Evolutionary conservation across 1,140 invertebrate genomes (phyloP), one percentile per base, ranked within the genome.

Genomic region (Centruroides sculpturatus): DNA sequence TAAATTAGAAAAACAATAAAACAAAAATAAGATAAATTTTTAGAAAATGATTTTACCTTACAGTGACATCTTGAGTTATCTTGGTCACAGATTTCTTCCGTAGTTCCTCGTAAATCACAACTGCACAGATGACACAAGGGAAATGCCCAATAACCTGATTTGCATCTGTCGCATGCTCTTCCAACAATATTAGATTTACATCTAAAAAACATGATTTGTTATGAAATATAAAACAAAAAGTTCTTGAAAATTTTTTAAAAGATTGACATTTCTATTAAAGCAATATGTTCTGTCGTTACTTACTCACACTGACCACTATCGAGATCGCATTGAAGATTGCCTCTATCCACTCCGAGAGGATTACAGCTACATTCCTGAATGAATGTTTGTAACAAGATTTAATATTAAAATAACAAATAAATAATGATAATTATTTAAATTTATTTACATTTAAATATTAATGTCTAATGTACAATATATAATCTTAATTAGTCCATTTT

Each of bases 71-170:
- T 81, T 1, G 92, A 86, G 0, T 83, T 85, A 5, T 81, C 75
- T 74, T 90, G 86, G 70, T 97, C 86, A 75, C 96, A 99, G 59
- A 98, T 90, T 36, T 90, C 85, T n/a, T 81, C 78, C 0, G 83
- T 87, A 0, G 92, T 93, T 9, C 96, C 96, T 13, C 83, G 73
- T 0, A 79, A 67, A 68, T 96, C 85, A 75, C 96, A 99, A 47
- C 85, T 81, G 73, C 96, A 99, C 23, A 78, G 75, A 47, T 83
- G 77, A 73, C 96, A 99, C 59, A 86, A 79, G 0, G 96, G 95
- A 73, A 94, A 99, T 3, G 82, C 79, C 69, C 81, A 93, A 72
- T 84, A 87, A 0, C 96, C 96, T 52, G 87, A 75, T 50, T 78
- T 70, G 71, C 96, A 99, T 46, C 79, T 81, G 68, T 96, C 86